Evolutionary conservation across 2,797 vertebrate species (phyloP), one percentile per base, ranked within the genome.

Genomic region (Neomorphus geoffroyi): DNA sequence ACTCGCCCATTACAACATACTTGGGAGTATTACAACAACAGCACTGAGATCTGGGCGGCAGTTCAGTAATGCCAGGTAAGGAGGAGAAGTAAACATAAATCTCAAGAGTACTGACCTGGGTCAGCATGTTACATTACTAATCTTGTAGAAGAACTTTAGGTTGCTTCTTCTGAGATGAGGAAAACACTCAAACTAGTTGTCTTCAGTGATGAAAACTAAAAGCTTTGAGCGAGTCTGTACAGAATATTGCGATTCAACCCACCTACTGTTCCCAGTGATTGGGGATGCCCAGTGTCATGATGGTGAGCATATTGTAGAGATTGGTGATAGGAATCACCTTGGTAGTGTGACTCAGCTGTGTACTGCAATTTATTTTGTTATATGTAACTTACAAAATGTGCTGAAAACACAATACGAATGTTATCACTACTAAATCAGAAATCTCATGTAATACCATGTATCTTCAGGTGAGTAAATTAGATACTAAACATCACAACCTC

Each of bases 361-460:
- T 9, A 35, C 3, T 60, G 9, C 30, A 80, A 79, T 3, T 35
- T 54, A 70, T 32, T 77, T 66, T 45, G 22, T 57, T 64, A 79
- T 0, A 0, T 5, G 13, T 30, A 13, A 89, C 35, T 77, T 74
- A 62, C 7, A n/a, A n/a, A n/a, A n/a, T n/a, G n/a, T n/a, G n/a
- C n/a, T n/a, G n/a, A n/a, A n/a, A n/a, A n/a, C n/a, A n/a, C n/a
- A n/a, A n/a, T n/a, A n/a, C n/a, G n/a, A n/a, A n/a, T n/a, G n/a
- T n/a, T n/a, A 79, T 43, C 35, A 69, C 54, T 35, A 22, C 27
- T 51, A 43, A 77, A 78, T 37, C 46, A 65, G 65, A 89, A 70
- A 92, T 62, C 53, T 22, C 46, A 53, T 2, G 2, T 57, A 78
- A 53, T 43, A 65, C 13, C 65, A 77, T 39, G 37, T 28, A 14